Base-by-base conservation (phyloP, 2,113 vertebrate species). In the Poecile atricapillus region DNA sequence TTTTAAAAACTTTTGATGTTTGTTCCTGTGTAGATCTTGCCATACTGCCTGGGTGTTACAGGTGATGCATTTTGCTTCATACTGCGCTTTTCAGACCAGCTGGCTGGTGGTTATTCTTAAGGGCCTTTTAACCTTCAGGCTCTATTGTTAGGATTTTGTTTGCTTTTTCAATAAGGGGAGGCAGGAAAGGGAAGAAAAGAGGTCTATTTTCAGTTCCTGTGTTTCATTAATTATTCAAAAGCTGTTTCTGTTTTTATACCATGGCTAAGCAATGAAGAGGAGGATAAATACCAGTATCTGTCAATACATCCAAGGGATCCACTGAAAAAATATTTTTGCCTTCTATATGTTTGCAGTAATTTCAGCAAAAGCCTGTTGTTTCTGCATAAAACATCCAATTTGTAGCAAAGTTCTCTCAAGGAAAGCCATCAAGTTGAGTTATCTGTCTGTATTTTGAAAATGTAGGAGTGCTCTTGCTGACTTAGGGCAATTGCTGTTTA, bases 211-310 rank as follows among this genome's bases (percentile, higher is more conserved):
- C 52, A 94, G 81, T 23, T 35, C 33, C 39, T n/a, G 10, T 39
- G 23, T 86, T 93, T 93, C 59, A 77, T 95, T 89, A 95, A 91
- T 90, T 88, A 90, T 96, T 86, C 76, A 94, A 88, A 95, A 92
- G 31, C 64, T 70, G 3, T 70, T 95, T 95, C 87, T 94, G 50
- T 27, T 93, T 89, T 91, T 73, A 11, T 77, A n/a, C 60, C 7
- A 19, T 76, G n/a, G 55, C 43, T 91, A 60, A 90, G 52, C 90
- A 88, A 23, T 0, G 64, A 83, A 70, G 75, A 65, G 39, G 90
- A 85, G 47, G 60, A 23, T 24, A 62, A 87, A 44, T 88, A 63
- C 2, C 50, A 56, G 2, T 76, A 44, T 69, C 39, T 93, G 58
- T 41, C 22, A 0, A 22, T 87, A 49, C 13, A 31, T 70, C 43